A percentile compares a stretch with the other conserved stretches of the same genome.
Conservation (phyloP, 2,888 invertebrate genomes). For the Corbicula japonica region DNA sequence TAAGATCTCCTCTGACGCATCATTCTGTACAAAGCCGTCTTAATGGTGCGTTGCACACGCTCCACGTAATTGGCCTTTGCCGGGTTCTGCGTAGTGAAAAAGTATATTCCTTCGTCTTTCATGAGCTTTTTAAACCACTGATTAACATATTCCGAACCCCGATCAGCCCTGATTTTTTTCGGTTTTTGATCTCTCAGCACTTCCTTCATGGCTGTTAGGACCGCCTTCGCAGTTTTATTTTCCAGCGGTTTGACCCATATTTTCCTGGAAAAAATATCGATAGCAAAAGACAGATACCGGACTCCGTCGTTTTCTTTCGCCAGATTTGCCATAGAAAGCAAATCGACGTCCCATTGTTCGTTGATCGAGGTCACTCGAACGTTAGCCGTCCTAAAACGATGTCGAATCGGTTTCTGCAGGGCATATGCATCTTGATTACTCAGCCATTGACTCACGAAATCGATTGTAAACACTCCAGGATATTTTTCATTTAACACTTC, state of each 20-base stretch:
- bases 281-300: constrained; percentile 23
- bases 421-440: constrained; percentile 22
- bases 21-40: constrained; percentile 14
- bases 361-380: constrained; percentile 15
- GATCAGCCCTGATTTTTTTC: constrained; percentile 22
- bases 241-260: constrained; percentile 25
- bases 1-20: no score
- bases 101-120: constrained; percentile 15
- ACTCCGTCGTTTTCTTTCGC: constrained; percentile 30
- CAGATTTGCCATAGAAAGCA: constrained; percentile 26
- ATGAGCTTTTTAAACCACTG: no score
- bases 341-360: no score
- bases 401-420: constrained; percentile 4
- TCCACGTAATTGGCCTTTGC: no score
- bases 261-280: constrained; percentile 32
- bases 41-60: no score
- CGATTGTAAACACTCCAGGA: no score
- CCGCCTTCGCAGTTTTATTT: constrained; percentile 32
- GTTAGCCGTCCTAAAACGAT: constrained; percentile 20
- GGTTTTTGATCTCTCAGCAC: constrained; percentile 22
- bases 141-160: constrained; percentile 33
- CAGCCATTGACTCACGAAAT: no score
- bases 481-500: neutral
- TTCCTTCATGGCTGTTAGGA: constrained; percentile 28
- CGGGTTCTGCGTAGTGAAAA: constrained; percentile 37